phyloP scores from a whole-genome alignment of 1,140 invertebrate genomes.

The Maconellicoccus hirsutus region DNA sequence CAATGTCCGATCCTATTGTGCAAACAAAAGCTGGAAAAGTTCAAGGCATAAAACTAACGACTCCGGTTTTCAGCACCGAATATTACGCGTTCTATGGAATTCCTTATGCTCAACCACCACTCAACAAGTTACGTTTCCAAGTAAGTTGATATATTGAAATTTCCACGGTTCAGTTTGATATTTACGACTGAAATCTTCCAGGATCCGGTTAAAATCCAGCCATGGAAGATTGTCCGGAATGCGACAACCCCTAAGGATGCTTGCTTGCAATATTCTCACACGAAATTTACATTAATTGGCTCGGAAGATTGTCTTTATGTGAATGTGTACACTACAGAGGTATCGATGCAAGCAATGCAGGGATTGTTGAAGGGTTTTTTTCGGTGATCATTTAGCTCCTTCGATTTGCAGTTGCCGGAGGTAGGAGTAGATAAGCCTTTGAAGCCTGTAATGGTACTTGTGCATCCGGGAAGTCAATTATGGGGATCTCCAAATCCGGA shows the following conservation, averaged over 20 bases:
- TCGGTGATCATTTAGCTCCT: not conserved
- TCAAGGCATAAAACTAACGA: constrained; percentile 21
- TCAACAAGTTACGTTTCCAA: constrained; percentile 29
- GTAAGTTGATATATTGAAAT: no score
- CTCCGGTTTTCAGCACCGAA: constrained; percentile 12
- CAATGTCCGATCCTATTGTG: not conserved
- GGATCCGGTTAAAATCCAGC: constrained; percentile 22
- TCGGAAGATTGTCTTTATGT: constrained; percentile 29
- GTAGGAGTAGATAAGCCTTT: not conserved
- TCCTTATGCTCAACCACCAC: constrained; percentile 30
- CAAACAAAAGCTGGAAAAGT: constrained; percentile 18
- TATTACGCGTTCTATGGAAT: constrained; percentile 28
- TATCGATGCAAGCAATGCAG: not conserved
- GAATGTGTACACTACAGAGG: constrained; percentile 22
- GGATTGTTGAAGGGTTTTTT: not conserved
- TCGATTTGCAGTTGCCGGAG: not conserved
- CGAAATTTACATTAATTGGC: constrained; percentile 4
- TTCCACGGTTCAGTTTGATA: not conserved
- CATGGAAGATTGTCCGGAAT: constrained; percentile 24
- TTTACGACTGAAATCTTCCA: not conserved
- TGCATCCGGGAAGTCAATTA: not conserved
- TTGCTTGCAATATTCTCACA: constrained; percentile 22
- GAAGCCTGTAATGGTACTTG: not conserved
- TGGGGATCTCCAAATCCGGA: not conserved
- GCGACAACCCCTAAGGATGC: constrained; percentile 23